Conservation (phyloP, 1,140 invertebrate species). For the Drosophila arizonae region DNA sequence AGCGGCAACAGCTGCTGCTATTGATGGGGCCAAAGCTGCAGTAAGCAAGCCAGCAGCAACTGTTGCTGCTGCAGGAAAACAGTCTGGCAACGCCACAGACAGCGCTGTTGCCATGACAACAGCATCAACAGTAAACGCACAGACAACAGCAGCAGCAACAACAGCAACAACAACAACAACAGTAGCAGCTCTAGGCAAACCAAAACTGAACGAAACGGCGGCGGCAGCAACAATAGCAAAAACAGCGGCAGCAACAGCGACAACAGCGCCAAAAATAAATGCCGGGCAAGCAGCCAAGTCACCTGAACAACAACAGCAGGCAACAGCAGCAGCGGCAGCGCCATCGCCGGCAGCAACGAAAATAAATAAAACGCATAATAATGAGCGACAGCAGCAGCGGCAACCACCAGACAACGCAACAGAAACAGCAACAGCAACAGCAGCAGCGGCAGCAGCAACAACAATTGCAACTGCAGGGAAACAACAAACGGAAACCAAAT, state of each 20-base stretch:
- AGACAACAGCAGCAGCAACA: constrained; percentile 38
- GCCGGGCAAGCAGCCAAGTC: constrained; percentile 81
- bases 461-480: constrained; percentile 37
- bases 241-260: constrained; percentile 42
- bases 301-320: constrained; percentile 78
- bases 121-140: constrained; percentile 25
- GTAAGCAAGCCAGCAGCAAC: constrained; percentile 31
- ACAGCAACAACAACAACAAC: constrained; percentile 39
- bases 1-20: constrained; percentile 1
- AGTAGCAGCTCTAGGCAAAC: constrained; percentile 45
- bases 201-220: constrained; percentile 46
- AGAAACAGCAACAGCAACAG: constrained; percentile 56
- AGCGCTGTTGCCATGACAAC: constrained; percentile 37
- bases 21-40: neutral
- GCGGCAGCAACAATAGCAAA: constrained; percentile 19
- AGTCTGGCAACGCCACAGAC: constrained; percentile 33
- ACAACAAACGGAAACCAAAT: constrained; percentile 74
- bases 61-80: constrained; percentile 18
- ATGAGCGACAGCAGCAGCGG: constrained; percentile 62
- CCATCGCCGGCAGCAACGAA: constrained; percentile 44
- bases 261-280: constrained; percentile 80
- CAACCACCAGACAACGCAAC: constrained; percentile 37
- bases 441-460: constrained; percentile 53
- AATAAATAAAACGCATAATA: constrained; percentile 77
- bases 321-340: constrained; percentile 25